Evolutionary conservation across 2,113 vertebrate genomes (phyloP).

Genomic region (Micronycteris hirsuta): DNA sequence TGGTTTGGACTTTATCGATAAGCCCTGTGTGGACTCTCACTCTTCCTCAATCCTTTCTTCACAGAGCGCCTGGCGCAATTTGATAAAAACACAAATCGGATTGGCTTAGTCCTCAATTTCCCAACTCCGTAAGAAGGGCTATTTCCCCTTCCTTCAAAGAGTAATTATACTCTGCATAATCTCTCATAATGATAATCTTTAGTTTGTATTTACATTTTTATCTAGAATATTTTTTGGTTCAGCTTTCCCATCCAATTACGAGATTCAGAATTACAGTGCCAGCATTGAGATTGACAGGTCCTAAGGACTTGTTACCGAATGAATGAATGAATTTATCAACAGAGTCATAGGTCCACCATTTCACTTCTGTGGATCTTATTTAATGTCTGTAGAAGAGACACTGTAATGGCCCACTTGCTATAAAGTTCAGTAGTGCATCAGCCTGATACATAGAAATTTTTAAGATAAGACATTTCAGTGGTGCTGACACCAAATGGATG

Average conservation of each 20-base stretch:
- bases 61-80: neutral
- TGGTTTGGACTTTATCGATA: neutral
- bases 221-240: neutral
- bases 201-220: neutral
- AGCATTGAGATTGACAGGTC: neutral
- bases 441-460: neutral
- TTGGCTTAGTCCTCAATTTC: neutral
- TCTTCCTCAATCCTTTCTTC: neutral
- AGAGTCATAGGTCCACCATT: neutral
- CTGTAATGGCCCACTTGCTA: neutral
- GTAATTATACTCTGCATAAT: neutral
- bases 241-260: neutral
- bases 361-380: neutral
- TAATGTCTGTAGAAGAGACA: neutral
- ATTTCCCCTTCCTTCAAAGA: neutral
- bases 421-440: neutral
- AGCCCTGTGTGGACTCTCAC: neutral
- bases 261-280: neutral
- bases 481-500: neutral
- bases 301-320: neutral
- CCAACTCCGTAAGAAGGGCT: neutral
- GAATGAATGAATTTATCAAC: neutral
- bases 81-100: neutral
- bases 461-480: neutral
- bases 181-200: neutral